These are phyloP conservation scores for Chaenocephalus aceratus DNA, from an alignment of 2,113 vertebrate genomes.

Conservation along the genomic window DNA sequence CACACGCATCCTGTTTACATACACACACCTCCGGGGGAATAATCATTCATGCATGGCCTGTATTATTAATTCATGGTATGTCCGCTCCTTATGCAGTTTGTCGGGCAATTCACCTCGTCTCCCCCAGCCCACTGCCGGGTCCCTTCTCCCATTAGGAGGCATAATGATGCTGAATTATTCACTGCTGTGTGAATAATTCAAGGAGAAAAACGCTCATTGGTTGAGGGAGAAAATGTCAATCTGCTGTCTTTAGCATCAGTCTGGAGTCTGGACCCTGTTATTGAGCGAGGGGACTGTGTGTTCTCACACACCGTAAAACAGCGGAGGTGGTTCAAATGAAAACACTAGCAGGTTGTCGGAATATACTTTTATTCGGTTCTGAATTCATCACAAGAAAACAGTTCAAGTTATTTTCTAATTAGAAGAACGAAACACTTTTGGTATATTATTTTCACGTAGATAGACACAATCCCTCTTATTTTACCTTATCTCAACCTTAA, in stretches of 20 bases:
- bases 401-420: neutral
- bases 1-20: constrained; percentile 55
- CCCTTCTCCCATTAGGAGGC: constrained; percentile 55
- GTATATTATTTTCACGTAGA: neutral
- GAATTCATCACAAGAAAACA: neutral
- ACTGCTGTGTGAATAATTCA: constrained; percentile 76
- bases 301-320: neutral
- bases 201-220: constrained; percentile 36
- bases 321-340: neutral
- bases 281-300: constrained; percentile 13
- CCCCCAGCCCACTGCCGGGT: constrained; percentile 31
- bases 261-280: constrained; percentile 20
- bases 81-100: constrained; percentile 28
- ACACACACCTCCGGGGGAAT: constrained; percentile 32
- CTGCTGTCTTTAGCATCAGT: constrained; percentile 16
- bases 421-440: neutral
- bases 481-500: constrained; percentile 5
- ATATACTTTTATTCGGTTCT: constrained; percentile 26
- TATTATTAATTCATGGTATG: constrained; percentile 70
- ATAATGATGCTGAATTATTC: constrained; percentile 75
- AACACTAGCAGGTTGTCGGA: neutral
- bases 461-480: neutral
- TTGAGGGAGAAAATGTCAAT: constrained; percentile 23
- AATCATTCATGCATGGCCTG: constrained; percentile 28
- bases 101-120: constrained; percentile 8